Evolutionary conservation across 2,888 invertebrate species (phyloP).

Genomic region (Eugnorisma glareosa): DNA sequence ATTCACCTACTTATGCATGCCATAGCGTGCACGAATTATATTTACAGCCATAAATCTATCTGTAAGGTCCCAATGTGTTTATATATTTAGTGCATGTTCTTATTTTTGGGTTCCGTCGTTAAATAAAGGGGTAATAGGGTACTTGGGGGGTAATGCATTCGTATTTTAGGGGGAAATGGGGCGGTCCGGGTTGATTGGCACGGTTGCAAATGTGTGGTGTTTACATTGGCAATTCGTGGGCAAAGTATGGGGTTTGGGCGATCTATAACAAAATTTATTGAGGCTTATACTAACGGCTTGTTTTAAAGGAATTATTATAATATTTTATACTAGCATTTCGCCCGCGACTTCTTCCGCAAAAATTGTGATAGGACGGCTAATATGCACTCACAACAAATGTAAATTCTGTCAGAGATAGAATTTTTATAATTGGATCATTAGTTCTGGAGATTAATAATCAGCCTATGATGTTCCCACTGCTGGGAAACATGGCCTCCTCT

Average conservation of each 20-base stretch:
- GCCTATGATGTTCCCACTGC: too few relatives aligned
- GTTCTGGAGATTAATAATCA: too few relatives aligned
- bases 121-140: slow-evolving; percentile 68
- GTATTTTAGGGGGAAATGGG: slow-evolving; percentile 58
- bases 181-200: slow-evolving; percentile 48
- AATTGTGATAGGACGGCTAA: too few relatives aligned
- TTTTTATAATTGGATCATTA: too few relatives aligned
- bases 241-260: slow-evolving; percentile 26
- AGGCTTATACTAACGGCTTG: neutral
- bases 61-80: slow-evolving; percentile 62
- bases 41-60: slow-evolving; percentile 79
- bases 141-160: slow-evolving; percentile 59
- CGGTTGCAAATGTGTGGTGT: slow-evolving; percentile 43
- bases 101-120: slow-evolving; percentile 67
- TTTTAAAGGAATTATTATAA: too few relatives aligned
- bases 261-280: slow-evolving; percentile 23
- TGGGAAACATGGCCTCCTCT: too few relatives aligned
- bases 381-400: too few relatives aligned
- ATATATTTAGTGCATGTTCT: slow-evolving; percentile 74
- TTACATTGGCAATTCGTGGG: slow-evolving; percentile 15
- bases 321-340: too few relatives aligned
- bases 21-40: slow-evolving; percentile 75
- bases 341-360: too few relatives aligned
- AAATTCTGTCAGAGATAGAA: too few relatives aligned
- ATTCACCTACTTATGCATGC: slow-evolving; percentile 80